A percentile compares a stretch with the other conserved stretches of the same genome.
Evolutionary conservation across 2,888 invertebrate genomes (phyloP).

Genomic region (Dione juno): DNA sequence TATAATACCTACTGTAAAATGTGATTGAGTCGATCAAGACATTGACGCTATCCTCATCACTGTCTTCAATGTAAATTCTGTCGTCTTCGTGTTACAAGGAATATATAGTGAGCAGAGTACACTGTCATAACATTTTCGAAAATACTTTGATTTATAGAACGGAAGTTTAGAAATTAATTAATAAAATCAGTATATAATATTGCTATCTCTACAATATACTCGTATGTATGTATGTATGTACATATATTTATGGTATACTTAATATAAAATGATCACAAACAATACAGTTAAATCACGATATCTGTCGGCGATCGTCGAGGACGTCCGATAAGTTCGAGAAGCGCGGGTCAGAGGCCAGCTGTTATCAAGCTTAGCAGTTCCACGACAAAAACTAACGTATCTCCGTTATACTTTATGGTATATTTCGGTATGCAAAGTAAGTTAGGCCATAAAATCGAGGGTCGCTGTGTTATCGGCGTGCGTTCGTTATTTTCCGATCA

Average conservation of each 20-base stretch:
- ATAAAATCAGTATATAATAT: background rate
- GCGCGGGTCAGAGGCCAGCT: constrained; percentile 57
- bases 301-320: constrained; percentile 28
- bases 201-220: background rate
- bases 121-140: background rate
- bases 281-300: constrained; percentile 24
- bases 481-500: constrained; percentile 75
- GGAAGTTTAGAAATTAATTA: too few species aligned
- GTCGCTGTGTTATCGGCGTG: constrained; percentile 61
- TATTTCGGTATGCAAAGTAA: background rate
- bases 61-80: background rate
- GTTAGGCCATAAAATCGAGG: constrained; percentile 32
- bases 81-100: background rate
- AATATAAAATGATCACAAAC: constrained; percentile 22
- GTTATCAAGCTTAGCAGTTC: constrained; percentile 52
- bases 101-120: background rate
- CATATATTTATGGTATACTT: background rate
- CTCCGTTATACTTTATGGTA: background rate
- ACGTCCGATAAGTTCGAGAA: constrained; percentile 40
- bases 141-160: background rate
- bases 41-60: background rate
- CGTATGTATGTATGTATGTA: background rate
- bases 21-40: background rate
- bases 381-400: background rate
- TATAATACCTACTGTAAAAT: background rate